These are phyloP conservation scores for Hippoglossus hippoglossus DNA, from an alignment of 2,797 vertebrate genomes.

Conservation along the genomic window DNA sequence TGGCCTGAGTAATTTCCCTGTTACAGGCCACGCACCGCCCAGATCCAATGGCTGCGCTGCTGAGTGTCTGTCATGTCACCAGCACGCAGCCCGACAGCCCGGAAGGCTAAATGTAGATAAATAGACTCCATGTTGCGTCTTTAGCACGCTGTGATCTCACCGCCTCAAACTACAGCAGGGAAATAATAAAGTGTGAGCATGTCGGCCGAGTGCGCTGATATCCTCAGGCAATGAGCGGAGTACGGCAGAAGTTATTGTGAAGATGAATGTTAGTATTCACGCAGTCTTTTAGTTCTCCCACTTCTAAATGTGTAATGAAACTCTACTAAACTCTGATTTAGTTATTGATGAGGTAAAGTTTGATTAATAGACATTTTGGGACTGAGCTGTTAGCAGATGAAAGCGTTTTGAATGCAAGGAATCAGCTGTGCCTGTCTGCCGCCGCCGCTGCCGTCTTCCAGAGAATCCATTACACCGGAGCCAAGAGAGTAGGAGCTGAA, in stretches of 20 bases:
- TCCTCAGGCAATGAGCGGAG: conserved; percentile 11
- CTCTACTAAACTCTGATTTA: conserved; percentile 34
- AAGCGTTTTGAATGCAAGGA: conserved; percentile 26
- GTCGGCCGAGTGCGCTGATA: conserved; percentile 12
- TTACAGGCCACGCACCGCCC: conserved; percentile 26
- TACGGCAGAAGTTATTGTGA: not conserved
- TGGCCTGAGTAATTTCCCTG: conserved; percentile 65
- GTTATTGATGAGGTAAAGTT: conserved; percentile 45
- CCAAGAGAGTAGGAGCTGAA: conserved; percentile 34
- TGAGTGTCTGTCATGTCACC: conserved; percentile 50
- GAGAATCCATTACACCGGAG: conserved; percentile 34
- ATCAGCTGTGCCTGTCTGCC: conserved; percentile 22
- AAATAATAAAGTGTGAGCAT: conserved; percentile 51
- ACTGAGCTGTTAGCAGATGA: conserved; percentile 27
- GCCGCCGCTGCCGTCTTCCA: conserved; percentile 30
- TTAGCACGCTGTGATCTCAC: conserved; percentile 54
- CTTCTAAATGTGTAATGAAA: conserved; percentile 40
- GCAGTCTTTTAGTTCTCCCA: not conserved
- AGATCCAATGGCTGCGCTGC: conserved; percentile 39
- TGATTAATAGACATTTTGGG: conserved; percentile 50
- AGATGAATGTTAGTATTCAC: conserved; percentile 30
- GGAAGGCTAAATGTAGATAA: conserved; percentile 50
- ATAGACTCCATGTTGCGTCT: conserved; percentile 53
- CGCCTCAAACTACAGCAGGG: conserved; percentile 37
- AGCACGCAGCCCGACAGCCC: conserved; percentile 29